Percentiles rank a stretch among this genome's conserved stretches.
Evolutionary conservation across 2,113 vertebrate species (phyloP).

Genomic region (Rhadina sibilatrix): DNA sequence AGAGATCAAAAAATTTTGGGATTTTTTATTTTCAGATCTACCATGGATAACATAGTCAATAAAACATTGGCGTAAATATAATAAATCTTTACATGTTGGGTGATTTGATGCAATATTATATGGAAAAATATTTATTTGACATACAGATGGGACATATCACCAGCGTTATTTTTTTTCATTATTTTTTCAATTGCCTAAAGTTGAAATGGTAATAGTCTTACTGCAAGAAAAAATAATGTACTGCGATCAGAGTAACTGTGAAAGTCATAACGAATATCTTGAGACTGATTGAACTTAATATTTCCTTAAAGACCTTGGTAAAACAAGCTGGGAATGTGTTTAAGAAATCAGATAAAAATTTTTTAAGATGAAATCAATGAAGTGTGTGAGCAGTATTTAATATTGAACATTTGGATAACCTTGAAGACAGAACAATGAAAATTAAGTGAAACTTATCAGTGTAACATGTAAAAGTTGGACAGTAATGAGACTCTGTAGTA

Average conservation of each 20-base stretch:
- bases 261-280: neutral
- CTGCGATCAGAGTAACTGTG: neutral
- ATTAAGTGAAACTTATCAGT: neutral
- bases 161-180: neutral
- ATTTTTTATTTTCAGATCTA: neutral
- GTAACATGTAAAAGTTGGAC: neutral
- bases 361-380: neutral
- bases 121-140: neutral
- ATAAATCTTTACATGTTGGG: neutral
- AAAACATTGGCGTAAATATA: neutral
- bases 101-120: neutral
- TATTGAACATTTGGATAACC: neutral
- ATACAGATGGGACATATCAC: neutral
- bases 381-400: neutral
- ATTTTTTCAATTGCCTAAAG: neutral
- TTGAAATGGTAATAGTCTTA: neutral
- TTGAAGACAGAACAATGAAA: neutral
- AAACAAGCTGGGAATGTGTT: neutral
- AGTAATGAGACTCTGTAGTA: neutral
- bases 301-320: neutral
- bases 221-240: neutral
- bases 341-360: neutral
- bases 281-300: neutral
- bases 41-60: neutral
- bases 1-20: fast-evolving